These are phyloP conservation scores for Polyergus mexicanus DNA, from an alignment of 1,140 invertebrate genomes.

Conservation along the genomic window DNA sequence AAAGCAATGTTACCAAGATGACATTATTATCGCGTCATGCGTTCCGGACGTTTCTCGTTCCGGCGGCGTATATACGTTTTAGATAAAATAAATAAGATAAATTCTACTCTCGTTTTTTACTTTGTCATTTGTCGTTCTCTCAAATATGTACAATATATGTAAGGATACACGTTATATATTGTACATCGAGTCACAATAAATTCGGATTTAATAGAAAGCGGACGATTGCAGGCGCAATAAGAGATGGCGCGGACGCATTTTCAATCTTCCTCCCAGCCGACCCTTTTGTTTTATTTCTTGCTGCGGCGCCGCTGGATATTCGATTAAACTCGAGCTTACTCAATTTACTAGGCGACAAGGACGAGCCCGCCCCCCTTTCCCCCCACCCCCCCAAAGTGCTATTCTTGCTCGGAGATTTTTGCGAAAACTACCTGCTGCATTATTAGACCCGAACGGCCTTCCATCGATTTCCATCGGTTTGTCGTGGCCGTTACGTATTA, in stretches of 20 bases:
- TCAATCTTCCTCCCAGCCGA: conserved; percentile 32
- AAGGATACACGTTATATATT: not conserved
- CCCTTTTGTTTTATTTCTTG: conserved; percentile 42
- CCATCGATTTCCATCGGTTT: not conserved
- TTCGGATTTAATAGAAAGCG: conserved; percentile 49
- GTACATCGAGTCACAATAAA: conserved; percentile 39
- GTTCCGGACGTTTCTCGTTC: not conserved
- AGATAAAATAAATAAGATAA: not conserved
- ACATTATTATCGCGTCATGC: not conserved
- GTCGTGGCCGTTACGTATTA: not conserved
- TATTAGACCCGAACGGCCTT: not conserved
- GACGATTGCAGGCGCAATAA: conserved; percentile 27
- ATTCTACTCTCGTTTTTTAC: conserved; percentile 17
- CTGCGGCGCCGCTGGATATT: conserved; percentile 32
- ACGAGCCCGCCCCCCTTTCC: not conserved
- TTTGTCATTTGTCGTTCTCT: not conserved
- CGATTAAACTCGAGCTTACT: conserved; percentile 58
- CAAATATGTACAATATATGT: no score
- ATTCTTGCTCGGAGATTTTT: conserved; percentile 23
- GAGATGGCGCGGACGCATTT: conserved; percentile 35
- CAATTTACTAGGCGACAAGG: conserved; percentile 52
- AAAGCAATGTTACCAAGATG: not conserved
- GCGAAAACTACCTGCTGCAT: not conserved
- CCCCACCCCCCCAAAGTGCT: not conserved
- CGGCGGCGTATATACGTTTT: no score